These are phyloP conservation scores for Phenganax stokvisi DNA, from an alignment of 92 coral and sea anemone genomes.

Conservation along the genomic window DNA sequence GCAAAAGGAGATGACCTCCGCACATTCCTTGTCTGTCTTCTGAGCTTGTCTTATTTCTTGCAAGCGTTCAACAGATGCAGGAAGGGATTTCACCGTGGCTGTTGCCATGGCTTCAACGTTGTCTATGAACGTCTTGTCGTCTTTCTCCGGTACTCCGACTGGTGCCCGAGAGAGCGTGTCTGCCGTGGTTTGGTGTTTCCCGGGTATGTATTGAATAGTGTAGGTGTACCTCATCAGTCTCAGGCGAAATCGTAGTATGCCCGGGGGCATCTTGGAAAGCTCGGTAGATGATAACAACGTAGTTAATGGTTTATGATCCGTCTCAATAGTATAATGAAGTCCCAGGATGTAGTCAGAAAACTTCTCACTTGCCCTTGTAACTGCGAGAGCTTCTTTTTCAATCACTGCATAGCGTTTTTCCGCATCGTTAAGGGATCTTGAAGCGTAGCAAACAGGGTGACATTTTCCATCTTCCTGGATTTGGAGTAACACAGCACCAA, in stretches of 20 bases:
- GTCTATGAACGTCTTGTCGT: conserved; percentile 23
- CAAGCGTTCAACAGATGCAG: conserved; percentile 10
- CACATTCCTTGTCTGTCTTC: not conserved
- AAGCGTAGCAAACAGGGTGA: conserved; percentile 49
- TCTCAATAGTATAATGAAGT: conserved; percentile 33
- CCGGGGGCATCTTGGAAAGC: conserved; percentile 21
- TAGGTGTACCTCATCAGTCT: not conserved
- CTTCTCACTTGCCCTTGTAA: conserved; percentile 49
- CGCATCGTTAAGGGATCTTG: conserved; percentile 51
- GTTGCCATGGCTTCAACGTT: conserved; percentile 21
- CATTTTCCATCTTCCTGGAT: conserved; percentile 50
- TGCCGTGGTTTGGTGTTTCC: conserved; percentile 30
- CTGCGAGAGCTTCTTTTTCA: conserved; percentile 7
- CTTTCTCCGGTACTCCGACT: not conserved
- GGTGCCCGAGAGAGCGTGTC: conserved; percentile 22
- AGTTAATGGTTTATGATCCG: conserved; percentile 47
- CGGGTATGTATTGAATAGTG: conserved; percentile 8
- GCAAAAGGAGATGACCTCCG: conserved; percentile 41
- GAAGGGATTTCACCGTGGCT: conserved; percentile 6
- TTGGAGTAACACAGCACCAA: conserved; percentile 56
- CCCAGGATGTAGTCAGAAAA: conserved; percentile 49
- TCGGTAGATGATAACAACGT: conserved; percentile 18
- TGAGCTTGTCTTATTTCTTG: conserved; percentile 19
- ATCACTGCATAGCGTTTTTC: conserved; percentile 56
- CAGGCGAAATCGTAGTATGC: conserved; percentile 34